Evolutionary conservation across 2,797 vertebrate species (phyloP), one percentile per base, ranked within the genome.

Genomic region (Acridotheres tristis): DNA sequence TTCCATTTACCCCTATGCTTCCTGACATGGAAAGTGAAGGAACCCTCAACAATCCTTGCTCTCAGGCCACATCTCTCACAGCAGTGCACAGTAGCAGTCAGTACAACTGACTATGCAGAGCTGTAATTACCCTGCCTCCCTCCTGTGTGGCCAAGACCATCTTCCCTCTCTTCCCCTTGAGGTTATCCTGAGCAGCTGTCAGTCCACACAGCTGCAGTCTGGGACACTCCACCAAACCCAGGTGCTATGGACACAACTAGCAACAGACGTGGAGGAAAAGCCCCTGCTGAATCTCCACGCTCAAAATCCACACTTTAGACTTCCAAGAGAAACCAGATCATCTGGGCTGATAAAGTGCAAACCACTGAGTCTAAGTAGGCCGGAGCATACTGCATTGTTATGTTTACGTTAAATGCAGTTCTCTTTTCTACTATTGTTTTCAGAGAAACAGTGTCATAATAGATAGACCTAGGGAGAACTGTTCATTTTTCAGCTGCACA

Each of bases 361-460:
- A 75, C 9, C 25, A 65, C 34, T 0, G 4, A 71, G 13, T 21
- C 13, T 55, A 78, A 89, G 54, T 9, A 73, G 51, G n/a, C 58
- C 27, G 6, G 32, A 73, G 53, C 27, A 82, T 1, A 3, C 51
- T 75, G 74, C 30, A 34, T 47, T 47, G 27, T 32, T 55, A 55
- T 21, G 16, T 26, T 81, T 92, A 62, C 66, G 78, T 61, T 68
- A 89, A 13, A 5, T 19, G 26, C 21, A 45, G 34, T 51, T 75
- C 63, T 81, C 40, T 69, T 84, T 84, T 68, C 27, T 68, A 68
- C 67, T 68, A 38, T 43, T 85, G 54, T 55, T 88, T 94, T 84
- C 74, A 94, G 74, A 45, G 59, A 93, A 81, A 47, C 43, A 79
- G 51, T 58, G 40, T 51, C 47, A 50, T 68, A 93, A 82, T 84